Conservation (phyloP, 2,797 vertebrate genomes). For the Sebastes itinus region DNA sequence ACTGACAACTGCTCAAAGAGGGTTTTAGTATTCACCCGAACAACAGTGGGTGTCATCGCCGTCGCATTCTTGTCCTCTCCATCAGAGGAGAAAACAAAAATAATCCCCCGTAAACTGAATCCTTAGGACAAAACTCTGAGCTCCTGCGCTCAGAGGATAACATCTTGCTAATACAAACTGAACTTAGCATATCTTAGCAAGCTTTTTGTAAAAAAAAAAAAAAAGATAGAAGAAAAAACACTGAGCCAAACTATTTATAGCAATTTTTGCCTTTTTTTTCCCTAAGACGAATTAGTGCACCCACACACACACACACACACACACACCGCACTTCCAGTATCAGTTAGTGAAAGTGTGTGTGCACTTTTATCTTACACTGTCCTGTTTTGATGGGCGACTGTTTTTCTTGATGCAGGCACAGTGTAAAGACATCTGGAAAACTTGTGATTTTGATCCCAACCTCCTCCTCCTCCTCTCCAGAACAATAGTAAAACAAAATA, state of each 20-base stretch:
- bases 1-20: slow-evolving; percentile 11
- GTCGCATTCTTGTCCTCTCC: slow-evolving; percentile 16
- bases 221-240: slow-evolving; percentile 1
- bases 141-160: slow-evolving; percentile 8
- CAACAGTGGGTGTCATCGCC: slow-evolving; percentile 11
- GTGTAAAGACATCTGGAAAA: slow-evolving; percentile 45
- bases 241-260: slow-evolving; percentile 72
- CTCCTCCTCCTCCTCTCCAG: not conserved
- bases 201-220: slow-evolving; percentile 42
- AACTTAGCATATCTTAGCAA: slow-evolving; percentile 49
- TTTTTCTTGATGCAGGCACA: slow-evolving; percentile 49
- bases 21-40: slow-evolving; percentile 26
- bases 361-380: slow-evolving; percentile 53
- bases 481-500: slow-evolving; percentile 40
- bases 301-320: not conserved
- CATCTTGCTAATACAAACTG: slow-evolving; percentile 54
- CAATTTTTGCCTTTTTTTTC: slow-evolving; percentile 58
- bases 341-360: slow-evolving; percentile 38
- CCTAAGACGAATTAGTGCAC: slow-evolving; percentile 36
- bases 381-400: slow-evolving; percentile 55
- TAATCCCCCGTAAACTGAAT: slow-evolving; percentile 26
- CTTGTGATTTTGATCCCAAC: slow-evolving; percentile 35
- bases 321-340: slow-evolving; percentile 35
- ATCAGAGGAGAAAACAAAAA: slow-evolving; percentile 9
- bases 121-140: slow-evolving; percentile 21